Conservation (phyloP, 2,888 invertebrate genomes). For the Drosophila picticornis region DNA sequence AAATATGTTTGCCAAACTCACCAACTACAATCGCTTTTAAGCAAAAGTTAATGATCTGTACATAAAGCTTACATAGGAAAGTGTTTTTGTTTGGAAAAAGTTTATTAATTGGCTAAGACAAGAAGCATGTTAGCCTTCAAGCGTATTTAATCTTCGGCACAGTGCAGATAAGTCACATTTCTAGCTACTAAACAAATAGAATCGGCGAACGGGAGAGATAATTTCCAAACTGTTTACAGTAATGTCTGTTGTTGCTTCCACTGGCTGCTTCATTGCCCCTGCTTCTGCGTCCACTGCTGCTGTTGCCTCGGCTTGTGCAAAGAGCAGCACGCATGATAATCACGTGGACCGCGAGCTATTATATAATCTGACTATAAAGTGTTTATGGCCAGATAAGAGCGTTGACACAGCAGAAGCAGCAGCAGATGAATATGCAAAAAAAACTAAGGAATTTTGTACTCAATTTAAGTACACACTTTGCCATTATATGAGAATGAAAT, state of each 20-base stretch:
- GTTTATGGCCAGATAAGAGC: conserved; percentile 55
- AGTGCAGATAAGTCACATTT: neutral
- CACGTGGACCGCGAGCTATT: conserved; percentile 50
- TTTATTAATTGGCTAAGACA: neutral
- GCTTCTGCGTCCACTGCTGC: conserved; percentile 18
- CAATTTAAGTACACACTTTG: neutral
- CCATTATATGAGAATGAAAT: neutral
- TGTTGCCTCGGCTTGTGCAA: conserved; percentile 17
- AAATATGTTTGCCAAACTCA: neutral
- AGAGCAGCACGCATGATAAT: conserved; percentile 51
- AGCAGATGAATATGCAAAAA: neutral
- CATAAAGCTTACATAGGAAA: neutral
- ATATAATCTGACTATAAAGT: conserved; percentile 51
- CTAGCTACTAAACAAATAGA: conserved; percentile 38
- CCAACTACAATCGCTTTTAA: no score
- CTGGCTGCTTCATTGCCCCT: neutral
- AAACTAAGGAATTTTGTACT: neutral
- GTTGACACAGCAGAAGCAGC: conserved; percentile 37
- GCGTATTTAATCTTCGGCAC: conserved; percentile 2
- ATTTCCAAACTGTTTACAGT: conserved; percentile 43
- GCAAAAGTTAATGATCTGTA: neutral
- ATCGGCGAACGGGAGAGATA: conserved; percentile 44
- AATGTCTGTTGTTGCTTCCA: conserved; percentile 2
- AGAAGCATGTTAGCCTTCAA: neutral
- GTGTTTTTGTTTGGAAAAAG: neutral